Evolutionary conservation across 2,113 vertebrate species (phyloP).

Genomic region (Sinocyclocheilus anshuiensis): DNA sequence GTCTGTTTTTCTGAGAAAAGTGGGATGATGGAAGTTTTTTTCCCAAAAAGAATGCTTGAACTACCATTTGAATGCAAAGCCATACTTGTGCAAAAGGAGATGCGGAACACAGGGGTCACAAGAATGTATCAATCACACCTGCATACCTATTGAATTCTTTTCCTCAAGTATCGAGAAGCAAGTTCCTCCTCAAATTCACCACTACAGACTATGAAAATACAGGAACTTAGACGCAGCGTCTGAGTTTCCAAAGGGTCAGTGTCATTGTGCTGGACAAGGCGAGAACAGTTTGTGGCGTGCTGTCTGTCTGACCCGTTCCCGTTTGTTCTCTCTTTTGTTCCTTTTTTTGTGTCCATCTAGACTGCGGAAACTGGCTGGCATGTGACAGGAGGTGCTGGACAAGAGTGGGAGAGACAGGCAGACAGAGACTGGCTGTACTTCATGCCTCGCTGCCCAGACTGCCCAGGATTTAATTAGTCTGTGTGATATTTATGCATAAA

Average conservation of each 20-base stretch:
- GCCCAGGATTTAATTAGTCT: constrained; percentile 43
- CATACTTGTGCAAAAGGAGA: background rate
- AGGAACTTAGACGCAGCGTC: background rate
- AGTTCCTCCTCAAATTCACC: background rate
- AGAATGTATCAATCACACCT: background rate
- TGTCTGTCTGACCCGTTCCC: background rate
- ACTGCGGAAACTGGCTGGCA: constrained; percentile 25
- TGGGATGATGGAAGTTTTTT: background rate
- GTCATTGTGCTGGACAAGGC: background rate
- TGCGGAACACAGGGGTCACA: background rate
- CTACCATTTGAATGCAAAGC: background rate
- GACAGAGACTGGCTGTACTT: constrained; percentile 12
- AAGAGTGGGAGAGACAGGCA: constrained; percentile 10
- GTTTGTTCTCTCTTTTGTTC: constrained; percentile 18
- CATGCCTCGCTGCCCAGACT: constrained; percentile 39
- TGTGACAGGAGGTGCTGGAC: constrained; percentile 44
- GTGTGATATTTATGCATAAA: constrained; percentile 46
- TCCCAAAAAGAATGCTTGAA: background rate
- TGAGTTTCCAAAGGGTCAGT: background rate
- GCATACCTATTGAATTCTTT: background rate
- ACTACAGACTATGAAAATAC: background rate
- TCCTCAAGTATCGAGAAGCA: background rate
- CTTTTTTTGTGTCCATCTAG: constrained; percentile 37
- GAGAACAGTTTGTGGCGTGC: background rate
- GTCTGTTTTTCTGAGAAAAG: constrained; percentile 6